Evolutionary conservation across 2,888 invertebrate genomes (phyloP).

Genomic region (Melipona bicolor): DNA sequence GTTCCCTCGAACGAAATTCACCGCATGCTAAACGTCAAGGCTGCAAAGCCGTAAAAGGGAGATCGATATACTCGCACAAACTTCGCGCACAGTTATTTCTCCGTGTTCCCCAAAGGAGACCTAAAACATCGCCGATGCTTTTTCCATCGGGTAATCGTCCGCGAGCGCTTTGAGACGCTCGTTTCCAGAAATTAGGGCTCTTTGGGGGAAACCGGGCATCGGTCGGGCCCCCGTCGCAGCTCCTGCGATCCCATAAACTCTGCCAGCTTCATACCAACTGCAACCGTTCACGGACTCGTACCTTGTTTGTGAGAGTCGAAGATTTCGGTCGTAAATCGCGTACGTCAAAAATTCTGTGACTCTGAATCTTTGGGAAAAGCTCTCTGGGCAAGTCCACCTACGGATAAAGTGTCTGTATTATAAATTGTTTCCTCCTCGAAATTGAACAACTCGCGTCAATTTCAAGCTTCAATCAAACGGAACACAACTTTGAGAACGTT

Average conservation of each 20-base stretch:
- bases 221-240: neutral
- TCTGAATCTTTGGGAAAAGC: too few relatives aligned
- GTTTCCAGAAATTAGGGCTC: conserved; percentile 16
- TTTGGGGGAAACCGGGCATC: conserved; percentile 3
- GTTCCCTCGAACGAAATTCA: conserved; percentile 12
- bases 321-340: neutral
- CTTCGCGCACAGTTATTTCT: conserved; percentile 2
- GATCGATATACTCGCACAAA: conserved; percentile 18
- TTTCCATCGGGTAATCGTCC: conserved; percentile 6
- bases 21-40: conserved; percentile 27
- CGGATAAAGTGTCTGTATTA: too few relatives aligned
- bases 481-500: too few relatives aligned
- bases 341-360: too few relatives aligned
- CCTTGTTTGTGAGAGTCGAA: neutral
- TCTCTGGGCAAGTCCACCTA: too few relatives aligned
- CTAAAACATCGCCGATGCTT: neutral
- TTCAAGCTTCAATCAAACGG: too few relatives aligned
- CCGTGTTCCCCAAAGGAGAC: conserved; percentile 10
- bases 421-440: too few relatives aligned
- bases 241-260: neutral
- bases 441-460: too few relatives aligned
- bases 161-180: neutral
- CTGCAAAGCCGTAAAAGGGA: neutral
- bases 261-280: neutral
- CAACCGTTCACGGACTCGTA: neutral